phyloP scores from a whole-genome alignment of 2,113 vertebrate genomes.

The Pterocles orientalis region DNA sequence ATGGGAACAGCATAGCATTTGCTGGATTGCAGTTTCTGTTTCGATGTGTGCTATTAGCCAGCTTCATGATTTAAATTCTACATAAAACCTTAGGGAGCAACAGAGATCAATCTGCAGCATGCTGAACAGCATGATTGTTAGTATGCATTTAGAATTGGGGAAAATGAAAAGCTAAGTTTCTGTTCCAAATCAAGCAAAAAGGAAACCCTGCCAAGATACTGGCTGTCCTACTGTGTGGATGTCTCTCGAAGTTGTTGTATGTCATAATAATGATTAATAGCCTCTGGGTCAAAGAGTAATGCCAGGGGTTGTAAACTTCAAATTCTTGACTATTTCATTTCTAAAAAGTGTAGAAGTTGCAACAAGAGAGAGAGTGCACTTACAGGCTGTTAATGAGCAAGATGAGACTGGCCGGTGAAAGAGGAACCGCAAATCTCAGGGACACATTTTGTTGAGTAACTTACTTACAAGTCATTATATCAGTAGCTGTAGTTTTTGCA shows the following conservation, averaged over 20 bases:
- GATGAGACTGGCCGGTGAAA: not conserved
- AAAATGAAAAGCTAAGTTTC: not conserved
- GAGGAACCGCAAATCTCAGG: not conserved
- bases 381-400: not conserved
- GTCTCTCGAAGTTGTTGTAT: not conserved
- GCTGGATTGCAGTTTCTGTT: not conserved
- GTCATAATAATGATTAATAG: not conserved
- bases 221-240: not conserved
- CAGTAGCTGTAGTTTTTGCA: not conserved
- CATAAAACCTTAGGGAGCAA: not conserved
- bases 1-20: not conserved
- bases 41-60: not conserved
- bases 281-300: not conserved
- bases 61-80: not conserved
- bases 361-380: not conserved
- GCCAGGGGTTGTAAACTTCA: not conserved
- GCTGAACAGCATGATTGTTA: not conserved
- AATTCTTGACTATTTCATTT: not conserved
- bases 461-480: not conserved
- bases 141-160: not conserved
- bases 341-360: not conserved
- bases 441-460: not conserved
- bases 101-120: not conserved
- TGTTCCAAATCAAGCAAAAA: conserved; percentile 32
- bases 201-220: not conserved